Percentiles rank a stretch among this genome's conserved stretches.
Conservation (phyloP, 2,797 vertebrate genomes). For the Neosilurus hyrtlii region DNA sequence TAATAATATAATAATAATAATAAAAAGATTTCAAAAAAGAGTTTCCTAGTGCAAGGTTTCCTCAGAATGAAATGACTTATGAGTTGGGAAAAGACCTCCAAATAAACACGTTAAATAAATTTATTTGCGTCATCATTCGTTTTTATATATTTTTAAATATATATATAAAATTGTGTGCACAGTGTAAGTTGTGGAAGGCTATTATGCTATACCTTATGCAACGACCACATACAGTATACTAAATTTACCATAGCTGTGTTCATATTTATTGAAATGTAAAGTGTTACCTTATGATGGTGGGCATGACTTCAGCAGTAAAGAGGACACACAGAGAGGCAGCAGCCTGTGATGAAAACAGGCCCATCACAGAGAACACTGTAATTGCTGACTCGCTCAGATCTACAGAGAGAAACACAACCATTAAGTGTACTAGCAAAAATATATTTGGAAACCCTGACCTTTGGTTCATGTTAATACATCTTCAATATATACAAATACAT, state of each 20-base stretch:
- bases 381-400: conserved; percentile 83
- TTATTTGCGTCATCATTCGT: not conserved
- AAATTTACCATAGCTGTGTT: not conserved
- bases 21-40: not conserved
- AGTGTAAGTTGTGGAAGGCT: not conserved
- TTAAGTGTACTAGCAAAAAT: not conserved
- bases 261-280: not conserved
- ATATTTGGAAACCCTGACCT: not conserved
- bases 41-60: not conserved
- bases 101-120: not conserved
- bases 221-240: not conserved
- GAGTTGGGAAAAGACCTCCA: not conserved
- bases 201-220: not conserved
- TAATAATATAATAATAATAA: too few relatives aligned
- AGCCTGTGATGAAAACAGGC: conserved; percentile 85
- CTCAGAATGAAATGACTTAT: not conserved
- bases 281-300: conserved; percentile 81
- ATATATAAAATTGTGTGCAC: not conserved
- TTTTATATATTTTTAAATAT: not conserved
- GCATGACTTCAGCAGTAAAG: conserved; percentile 86
- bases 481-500: not conserved
- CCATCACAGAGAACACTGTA: conserved; percentile 83
- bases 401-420: conserved; percentile 50
- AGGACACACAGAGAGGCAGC: conserved; percentile 82
- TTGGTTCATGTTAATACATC: not conserved